Percentiles rank a stretch among this genome's conserved stretches.
These are phyloP conservation scores for Sisyra terminalis DNA, from an alignment of 2,888 invertebrate genomes.

Conservation along the genomic window DNA sequence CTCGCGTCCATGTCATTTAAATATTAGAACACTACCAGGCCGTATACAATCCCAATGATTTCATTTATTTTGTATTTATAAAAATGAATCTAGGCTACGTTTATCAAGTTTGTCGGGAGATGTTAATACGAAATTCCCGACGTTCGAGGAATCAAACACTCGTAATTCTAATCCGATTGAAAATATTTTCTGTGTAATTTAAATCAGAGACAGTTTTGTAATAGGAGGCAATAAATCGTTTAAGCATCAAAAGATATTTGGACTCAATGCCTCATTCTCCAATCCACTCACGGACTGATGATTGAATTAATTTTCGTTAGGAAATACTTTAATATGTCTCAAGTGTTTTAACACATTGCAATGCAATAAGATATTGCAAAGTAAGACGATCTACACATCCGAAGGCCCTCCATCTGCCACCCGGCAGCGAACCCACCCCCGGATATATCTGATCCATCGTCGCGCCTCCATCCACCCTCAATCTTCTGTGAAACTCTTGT, in stretches of 20 bases:
- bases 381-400: conserved; percentile 16
- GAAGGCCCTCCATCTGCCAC: background rate
- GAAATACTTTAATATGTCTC: conserved; percentile 1
- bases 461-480: conserved; percentile 1
- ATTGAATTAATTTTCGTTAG: background rate
- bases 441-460: background rate
- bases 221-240: background rate
- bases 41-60: too few species aligned
- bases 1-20: too few species aligned
- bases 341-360: conserved; percentile 3
- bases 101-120: too few species aligned
- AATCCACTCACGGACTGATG: too few species aligned
- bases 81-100: too few species aligned
- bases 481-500: background rate
- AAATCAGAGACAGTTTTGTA: too few species aligned
- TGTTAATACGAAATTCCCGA: too few species aligned
- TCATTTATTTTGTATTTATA: too few species aligned
- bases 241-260: background rate
- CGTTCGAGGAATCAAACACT: too few species aligned
- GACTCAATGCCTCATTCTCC: too few species aligned
- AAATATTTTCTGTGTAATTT: background rate
- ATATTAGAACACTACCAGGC: too few species aligned
- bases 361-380: conserved; percentile 25
- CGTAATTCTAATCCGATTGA: background rate
- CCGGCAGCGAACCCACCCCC: background rate